These are phyloP conservation scores for Seriola aureovittata DNA, from an alignment of 2,113 vertebrate species.

Conservation along the genomic window DNA sequence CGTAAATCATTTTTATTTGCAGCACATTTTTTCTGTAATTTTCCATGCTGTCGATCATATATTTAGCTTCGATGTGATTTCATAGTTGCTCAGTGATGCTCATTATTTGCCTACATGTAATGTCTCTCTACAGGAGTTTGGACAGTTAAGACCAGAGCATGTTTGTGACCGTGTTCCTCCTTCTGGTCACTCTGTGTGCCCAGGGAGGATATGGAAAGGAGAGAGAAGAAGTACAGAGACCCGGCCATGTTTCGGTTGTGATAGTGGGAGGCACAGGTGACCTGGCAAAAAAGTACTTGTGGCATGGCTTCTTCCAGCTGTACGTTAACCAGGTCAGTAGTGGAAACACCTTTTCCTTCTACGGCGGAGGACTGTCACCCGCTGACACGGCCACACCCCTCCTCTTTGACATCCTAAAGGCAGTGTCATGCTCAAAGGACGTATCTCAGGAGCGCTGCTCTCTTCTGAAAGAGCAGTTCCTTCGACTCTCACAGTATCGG, in stretches of 20 bases:
- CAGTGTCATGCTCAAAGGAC: slow-evolving; percentile 85
- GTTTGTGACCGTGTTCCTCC: slow-evolving; percentile 63
- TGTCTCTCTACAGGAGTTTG: slow-evolving; percentile 49
- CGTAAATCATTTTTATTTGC: too few species aligned
- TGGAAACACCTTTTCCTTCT: slow-evolving; percentile 92
- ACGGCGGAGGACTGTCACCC: slow-evolving; percentile 85
- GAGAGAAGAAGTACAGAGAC: slow-evolving; percentile 63
- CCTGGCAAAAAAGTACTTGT: slow-evolving; percentile 95
- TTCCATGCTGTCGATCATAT: not conserved
- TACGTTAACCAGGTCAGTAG: slow-evolving; percentile 88
- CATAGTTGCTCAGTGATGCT: not conserved
- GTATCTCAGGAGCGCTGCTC: slow-evolving; percentile 83
- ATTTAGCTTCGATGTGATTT: not conserved
- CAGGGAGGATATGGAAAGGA: slow-evolving; percentile 60
- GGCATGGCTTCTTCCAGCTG: slow-evolving; percentile 95
- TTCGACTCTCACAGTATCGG: slow-evolving; percentile 88
- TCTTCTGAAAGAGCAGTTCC: slow-evolving; percentile 90
- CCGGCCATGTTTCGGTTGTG: slow-evolving; percentile 91
- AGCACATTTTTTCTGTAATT: not conserved
- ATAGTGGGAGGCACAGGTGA: slow-evolving; percentile 94
- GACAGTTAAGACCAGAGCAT: slow-evolving; percentile 78
- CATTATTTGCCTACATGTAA: not conserved
- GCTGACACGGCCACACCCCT: slow-evolving; percentile 79
- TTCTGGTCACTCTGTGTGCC: slow-evolving; percentile 80
- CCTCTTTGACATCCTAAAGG: slow-evolving; percentile 89